These are phyloP conservation scores for Epizoanthus rinbou DNA, from an alignment of 92 coral and sea anemone genomes.

Conservation along the genomic window DNA sequence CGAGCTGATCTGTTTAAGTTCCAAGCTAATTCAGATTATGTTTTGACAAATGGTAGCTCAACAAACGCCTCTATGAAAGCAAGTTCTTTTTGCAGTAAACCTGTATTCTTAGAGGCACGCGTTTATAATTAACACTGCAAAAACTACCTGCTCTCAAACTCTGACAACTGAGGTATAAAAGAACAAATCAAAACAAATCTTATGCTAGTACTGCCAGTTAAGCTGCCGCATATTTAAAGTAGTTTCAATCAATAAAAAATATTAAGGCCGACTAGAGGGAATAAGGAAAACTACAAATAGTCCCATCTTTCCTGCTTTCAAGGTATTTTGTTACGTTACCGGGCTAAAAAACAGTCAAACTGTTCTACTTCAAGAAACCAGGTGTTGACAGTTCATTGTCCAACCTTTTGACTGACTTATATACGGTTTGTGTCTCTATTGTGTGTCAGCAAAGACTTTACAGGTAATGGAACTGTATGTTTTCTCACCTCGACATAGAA, in stretches of 20 bases:
- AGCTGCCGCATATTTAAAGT: not conserved
- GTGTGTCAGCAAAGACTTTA: constrained; percentile 1
- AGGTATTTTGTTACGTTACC: constrained; percentile 4
- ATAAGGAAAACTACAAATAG: not conserved
- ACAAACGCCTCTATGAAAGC: not conserved
- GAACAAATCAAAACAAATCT: constrained; percentile 6
- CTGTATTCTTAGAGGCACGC: constrained; percentile 7
- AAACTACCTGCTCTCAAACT: not conserved
- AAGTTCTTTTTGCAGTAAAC: not conserved
- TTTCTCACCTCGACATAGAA: constrained; percentile 32
- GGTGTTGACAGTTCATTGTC: constrained; percentile 39
- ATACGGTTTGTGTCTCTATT: constrained; percentile 21
- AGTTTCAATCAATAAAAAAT: not conserved
- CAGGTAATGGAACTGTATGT: not conserved
- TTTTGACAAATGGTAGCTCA: constrained; percentile 29
- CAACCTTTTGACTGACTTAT: constrained; percentile 7
- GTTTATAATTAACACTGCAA: constrained; percentile 2
- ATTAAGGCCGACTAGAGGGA: not conserved
- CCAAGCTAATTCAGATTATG: not conserved
- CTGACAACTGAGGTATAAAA: not conserved
- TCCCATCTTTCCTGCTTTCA: not conserved
- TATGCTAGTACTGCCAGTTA: not conserved
- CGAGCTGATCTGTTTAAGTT: constrained; percentile 22
- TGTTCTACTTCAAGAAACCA: constrained; percentile 3
- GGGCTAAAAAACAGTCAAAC: constrained; percentile 18